Evolutionary conservation across 2,888 invertebrate species (phyloP), one percentile per base, ranked within the genome.

Genomic region (Dyspetes luteomarginatus): DNA sequence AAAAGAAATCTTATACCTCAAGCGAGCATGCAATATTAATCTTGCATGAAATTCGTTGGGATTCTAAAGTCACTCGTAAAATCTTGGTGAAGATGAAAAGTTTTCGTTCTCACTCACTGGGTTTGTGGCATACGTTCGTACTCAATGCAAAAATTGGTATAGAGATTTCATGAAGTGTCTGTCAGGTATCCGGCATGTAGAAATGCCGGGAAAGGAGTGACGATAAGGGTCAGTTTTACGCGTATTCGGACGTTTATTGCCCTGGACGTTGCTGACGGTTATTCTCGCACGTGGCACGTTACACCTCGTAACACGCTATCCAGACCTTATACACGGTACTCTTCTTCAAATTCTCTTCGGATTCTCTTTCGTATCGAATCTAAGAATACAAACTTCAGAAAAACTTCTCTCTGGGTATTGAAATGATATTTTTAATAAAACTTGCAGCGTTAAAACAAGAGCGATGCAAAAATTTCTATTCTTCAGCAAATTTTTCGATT

Each of bases 171-270:
- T 52, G 52, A 50, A 58, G 43, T 26, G 50, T 52, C 24, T 55
- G 60, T 56, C 56, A 41, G 28, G 65, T 41, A 15, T 60, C 22
- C 69, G 5, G 15, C 36, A 30, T 26, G 62, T 24, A 62, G 73
- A 68, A 81, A 67, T 60, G 81, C 48, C 43, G 56, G 15, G 45
- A 50, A 43, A 67, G 19, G 52, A 45, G 5, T 71, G 73, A 56
- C 73, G 74, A 75, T 69, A 83, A 84, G 86, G 81, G 82, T 74
- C 83, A 84, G 85, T 84, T 86, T 87, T 88, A 88, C 86, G 88
- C 87, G 85, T 84, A 87, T 86, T 84, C 83, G 85, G 84, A 85
- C 88, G 86, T 86, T 86, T 86, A 86, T 88, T 87, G 89, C 78
- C 79, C 77, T 41, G 58, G 64, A 55, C 55, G 58, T 19, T 56